phyloP scores from a whole-genome alignment of 2,113 vertebrate species.

The Microcebus tavaratra region DNA sequence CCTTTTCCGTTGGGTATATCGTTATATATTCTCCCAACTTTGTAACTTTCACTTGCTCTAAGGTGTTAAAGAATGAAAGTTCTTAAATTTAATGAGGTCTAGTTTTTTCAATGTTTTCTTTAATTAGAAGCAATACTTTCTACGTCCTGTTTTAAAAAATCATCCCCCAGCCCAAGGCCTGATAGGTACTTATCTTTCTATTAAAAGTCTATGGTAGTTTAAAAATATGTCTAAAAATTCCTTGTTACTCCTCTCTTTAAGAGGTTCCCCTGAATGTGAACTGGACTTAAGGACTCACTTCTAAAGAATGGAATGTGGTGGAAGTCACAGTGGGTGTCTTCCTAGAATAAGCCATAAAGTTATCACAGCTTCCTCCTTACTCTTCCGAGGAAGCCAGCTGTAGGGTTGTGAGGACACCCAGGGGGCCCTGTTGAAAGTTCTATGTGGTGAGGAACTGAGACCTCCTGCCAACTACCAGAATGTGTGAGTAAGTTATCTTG shows the following conservation, averaged over 20 bases:
- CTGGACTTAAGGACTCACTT: background rate
- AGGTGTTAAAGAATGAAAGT: background rate
- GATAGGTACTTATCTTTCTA: background rate
- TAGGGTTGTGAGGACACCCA: background rate
- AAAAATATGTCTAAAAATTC: background rate
- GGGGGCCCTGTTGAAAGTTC: background rate
- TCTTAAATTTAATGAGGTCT: conserved; percentile 24
- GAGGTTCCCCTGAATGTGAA: background rate
- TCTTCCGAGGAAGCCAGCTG: background rate
- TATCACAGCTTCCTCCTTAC: background rate
- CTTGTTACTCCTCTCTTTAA: background rate
- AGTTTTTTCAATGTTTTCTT: background rate
- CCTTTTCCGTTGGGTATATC: background rate
- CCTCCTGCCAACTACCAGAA: background rate
- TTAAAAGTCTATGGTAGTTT: background rate
- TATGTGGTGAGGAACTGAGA: background rate
- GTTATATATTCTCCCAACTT: background rate
- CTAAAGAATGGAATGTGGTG: background rate
- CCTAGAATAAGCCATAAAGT: background rate
- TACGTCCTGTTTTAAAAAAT: background rate
- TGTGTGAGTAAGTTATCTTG: background rate
- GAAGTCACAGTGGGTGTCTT: background rate
- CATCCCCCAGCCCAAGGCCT: background rate
- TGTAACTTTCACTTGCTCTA: background rate
- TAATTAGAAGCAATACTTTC: background rate